phyloP scores from a whole-genome alignment of 2,888 invertebrate genomes.

The Limnephilus rhombicus region DNA sequence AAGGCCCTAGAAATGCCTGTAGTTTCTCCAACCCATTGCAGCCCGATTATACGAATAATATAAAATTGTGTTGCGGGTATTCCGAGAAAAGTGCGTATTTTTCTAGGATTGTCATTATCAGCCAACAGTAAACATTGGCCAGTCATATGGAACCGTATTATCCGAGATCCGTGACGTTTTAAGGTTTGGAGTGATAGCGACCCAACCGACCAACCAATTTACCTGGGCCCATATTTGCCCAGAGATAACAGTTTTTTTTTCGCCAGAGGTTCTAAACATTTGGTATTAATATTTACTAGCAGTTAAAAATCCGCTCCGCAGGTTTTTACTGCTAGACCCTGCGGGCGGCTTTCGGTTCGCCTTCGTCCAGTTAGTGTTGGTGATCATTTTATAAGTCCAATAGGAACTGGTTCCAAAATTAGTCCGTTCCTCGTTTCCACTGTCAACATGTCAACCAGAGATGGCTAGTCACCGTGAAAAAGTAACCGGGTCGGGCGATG shows the following conservation, averaged over 20 bases:
- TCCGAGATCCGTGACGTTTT: slow-evolving; percentile 10
- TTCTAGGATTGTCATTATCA: slow-evolving; percentile 57
- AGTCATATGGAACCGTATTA: background rate
- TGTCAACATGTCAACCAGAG: too few relatives aligned
- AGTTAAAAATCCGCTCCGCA: too few relatives aligned
- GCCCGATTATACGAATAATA: background rate
- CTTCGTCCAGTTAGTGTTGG: too few relatives aligned
- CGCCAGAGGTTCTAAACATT: background rate
- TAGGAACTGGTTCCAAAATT: too few relatives aligned
- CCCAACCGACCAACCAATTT: background rate
- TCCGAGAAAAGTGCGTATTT: slow-evolving; percentile 55
- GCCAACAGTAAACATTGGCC: slow-evolving; percentile 28
- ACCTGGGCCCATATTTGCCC: slow-evolving; percentile 15
- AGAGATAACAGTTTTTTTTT: slow-evolving; percentile 40
- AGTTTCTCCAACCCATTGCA: background rate
- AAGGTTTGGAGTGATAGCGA: background rate
- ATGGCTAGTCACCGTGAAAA: too few relatives aligned
- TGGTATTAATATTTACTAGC: background rate
- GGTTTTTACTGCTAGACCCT: too few relatives aligned
- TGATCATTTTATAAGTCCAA: too few relatives aligned
- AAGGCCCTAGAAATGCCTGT: background rate
- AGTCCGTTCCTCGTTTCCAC: too few relatives aligned
- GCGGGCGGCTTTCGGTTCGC: too few relatives aligned
- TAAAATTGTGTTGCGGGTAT: background rate
- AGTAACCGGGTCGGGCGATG: too few relatives aligned